These are phyloP conservation scores for Chiroxiphia lanceolata DNA, from an alignment of 2,797 vertebrate genomes.

Conservation along the genomic window DNA sequence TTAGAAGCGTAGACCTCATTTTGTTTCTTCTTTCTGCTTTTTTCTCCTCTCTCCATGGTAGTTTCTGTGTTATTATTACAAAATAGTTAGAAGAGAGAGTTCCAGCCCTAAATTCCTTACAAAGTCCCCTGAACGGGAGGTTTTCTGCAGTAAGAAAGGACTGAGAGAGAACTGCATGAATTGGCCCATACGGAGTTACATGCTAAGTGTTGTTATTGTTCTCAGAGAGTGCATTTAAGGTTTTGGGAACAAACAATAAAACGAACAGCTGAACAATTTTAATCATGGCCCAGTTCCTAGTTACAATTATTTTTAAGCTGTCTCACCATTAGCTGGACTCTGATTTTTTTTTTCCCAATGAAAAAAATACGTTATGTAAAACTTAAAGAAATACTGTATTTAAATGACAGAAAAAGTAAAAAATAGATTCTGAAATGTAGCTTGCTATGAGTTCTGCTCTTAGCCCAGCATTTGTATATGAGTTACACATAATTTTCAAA, in stretches of 20 bases:
- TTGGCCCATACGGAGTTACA: slow-evolving; percentile 66
- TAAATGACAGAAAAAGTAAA: background rate
- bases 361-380: slow-evolving; percentile 38
- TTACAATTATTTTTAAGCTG: slow-evolving; percentile 71
- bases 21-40: background rate
- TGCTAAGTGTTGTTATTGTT: slow-evolving; percentile 74
- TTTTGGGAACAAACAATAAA: slow-evolving; percentile 77
- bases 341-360: background rate
- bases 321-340: slow-evolving; percentile 44
- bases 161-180: slow-evolving; percentile 48
- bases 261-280: slow-evolving; percentile 69
- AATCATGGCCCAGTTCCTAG: slow-evolving; percentile 65
- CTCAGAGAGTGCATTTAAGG: slow-evolving; percentile 75
- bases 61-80: background rate
- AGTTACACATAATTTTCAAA: slow-evolving; percentile 5
- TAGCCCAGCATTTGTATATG: background rate
- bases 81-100: slow-evolving; percentile 17
- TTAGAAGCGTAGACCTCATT: background rate
- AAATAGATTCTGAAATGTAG: background rate
- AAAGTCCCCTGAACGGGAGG: slow-evolving; percentile 19
- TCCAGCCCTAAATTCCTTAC: slow-evolving; percentile 16
- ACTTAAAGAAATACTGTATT: background rate
- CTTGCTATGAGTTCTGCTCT: background rate
- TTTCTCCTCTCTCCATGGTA: background rate
- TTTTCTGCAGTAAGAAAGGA: slow-evolving; percentile 53